Percentiles rank a stretch among this genome's conserved stretches.
Evolutionary conservation across 2,888 invertebrate species (phyloP).

Genomic region (Yponomeuta cagnagella): DNA sequence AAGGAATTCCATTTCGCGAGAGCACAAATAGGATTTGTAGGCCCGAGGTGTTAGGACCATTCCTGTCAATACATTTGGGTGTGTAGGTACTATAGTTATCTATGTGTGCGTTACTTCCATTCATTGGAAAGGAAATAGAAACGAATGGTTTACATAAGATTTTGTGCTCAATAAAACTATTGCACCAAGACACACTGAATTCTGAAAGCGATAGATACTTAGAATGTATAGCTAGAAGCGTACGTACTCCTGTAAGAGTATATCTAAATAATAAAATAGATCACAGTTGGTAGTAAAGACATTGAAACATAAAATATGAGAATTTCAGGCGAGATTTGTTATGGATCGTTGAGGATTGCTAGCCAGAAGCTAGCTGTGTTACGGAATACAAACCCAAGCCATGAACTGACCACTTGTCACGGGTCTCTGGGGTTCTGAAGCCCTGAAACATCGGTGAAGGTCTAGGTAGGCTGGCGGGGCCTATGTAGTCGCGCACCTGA

Average conservation of each 20-base stretch:
- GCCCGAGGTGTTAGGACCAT: constrained; percentile 24
- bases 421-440: constrained; percentile 29
- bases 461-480: constrained; percentile 37
- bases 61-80: not conserved
- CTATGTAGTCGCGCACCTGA: constrained; percentile 58
- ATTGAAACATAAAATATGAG: constrained; percentile 17
- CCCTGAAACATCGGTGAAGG: constrained; percentile 27
- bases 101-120: not conserved
- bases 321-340: constrained; percentile 42
- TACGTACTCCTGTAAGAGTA: no score
- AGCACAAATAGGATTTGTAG: constrained; percentile 61
- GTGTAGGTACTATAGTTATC: not conserved
- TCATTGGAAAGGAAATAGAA: not conserved
- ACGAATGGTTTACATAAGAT: not conserved
- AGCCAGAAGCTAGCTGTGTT: constrained; percentile 39
- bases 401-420: constrained; percentile 37
- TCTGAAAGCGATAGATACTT: no score
- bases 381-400: constrained; percentile 58
- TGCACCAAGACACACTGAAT: no score
- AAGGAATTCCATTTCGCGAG: constrained; percentile 45
- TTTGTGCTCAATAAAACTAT: not conserved
- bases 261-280: no score
- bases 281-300: not conserved
- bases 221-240: no score
- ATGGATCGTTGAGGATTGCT: constrained; percentile 51